Conservation (phyloP, 2,797 vertebrate species). For the Erethizon dorsatum region DNA sequence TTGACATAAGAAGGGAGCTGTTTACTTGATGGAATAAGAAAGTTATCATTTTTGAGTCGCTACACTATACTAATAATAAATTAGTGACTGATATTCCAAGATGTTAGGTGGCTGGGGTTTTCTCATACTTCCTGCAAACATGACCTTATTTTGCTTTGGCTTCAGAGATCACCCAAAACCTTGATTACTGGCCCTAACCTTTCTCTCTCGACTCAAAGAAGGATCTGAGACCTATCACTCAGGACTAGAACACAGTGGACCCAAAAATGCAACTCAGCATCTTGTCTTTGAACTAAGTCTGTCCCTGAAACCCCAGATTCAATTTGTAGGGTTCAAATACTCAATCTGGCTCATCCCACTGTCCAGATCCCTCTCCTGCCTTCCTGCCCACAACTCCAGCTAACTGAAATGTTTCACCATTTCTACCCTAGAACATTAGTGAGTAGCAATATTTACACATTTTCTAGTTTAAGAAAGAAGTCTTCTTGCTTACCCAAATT, state of each 20-base stretch:
- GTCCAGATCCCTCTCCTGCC: background rate
- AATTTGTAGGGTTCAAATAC: background rate
- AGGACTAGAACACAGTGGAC: background rate
- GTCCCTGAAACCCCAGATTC: background rate
- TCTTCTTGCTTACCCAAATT: background rate
- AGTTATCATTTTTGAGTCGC: background rate
- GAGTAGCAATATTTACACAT: background rate
- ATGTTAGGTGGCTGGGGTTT: background rate
- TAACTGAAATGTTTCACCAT: background rate
- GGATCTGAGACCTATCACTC: background rate
- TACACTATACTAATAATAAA: background rate
- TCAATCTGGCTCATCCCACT: background rate
- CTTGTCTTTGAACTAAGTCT: background rate
- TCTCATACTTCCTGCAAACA: background rate
- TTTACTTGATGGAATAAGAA: slow-evolving; percentile 55
- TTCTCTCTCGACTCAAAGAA: background rate
- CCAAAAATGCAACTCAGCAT: background rate
- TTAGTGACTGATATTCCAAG: background rate
- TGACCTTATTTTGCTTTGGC: background rate
- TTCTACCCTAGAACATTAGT: background rate
- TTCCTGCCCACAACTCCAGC: background rate
- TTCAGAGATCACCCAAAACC: background rate
- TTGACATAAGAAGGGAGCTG: slow-evolving; percentile 9
- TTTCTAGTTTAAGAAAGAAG: background rate
- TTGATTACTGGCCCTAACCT: background rate